Evolutionary conservation across 1,140 invertebrate species (phyloP).

Genomic region (Ectropis grisescens): DNA sequence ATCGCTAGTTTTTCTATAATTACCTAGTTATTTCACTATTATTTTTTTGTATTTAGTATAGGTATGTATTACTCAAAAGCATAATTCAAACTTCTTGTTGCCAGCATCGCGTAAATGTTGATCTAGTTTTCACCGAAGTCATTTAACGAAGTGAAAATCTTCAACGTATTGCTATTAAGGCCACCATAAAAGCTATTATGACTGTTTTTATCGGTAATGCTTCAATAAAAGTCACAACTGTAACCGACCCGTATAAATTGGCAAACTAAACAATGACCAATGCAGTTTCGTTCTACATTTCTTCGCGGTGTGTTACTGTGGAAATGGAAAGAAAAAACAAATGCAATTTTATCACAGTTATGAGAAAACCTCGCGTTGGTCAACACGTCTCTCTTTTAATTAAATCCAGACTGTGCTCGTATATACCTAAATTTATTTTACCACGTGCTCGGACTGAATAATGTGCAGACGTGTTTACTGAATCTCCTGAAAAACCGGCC

Average conservation of each 20-base stretch:
- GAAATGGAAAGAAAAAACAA: slow-evolving; percentile 45
- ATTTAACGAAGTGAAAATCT: too few relatives aligned
- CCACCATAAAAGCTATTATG: slow-evolving; percentile 64
- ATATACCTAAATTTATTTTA: slow-evolving; percentile 40
- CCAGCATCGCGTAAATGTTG: too few relatives aligned
- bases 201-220: slow-evolving; percentile 66
- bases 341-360: slow-evolving; percentile 59
- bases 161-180: slow-evolving; percentile 53
- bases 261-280: slow-evolving; percentile 62
- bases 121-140: too few relatives aligned
- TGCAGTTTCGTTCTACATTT: slow-evolving; percentile 62
- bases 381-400: slow-evolving; percentile 58
- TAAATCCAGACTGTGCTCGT: slow-evolving; percentile 37
- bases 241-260: slow-evolving; percentile 69
- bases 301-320: slow-evolving; percentile 52
- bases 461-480: slow-evolving; percentile 32
- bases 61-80: too few relatives aligned
- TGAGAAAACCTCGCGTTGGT: slow-evolving; percentile 49
- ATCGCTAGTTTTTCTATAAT: too few relatives aligned
- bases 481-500: slow-evolving; percentile 36
- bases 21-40: too few relatives aligned
- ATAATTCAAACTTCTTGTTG: too few relatives aligned
- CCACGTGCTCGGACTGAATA: slow-evolving; percentile 23
- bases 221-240: slow-evolving; percentile 64
- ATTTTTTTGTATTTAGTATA: too few relatives aligned